phyloP scores from a whole-genome alignment of 35 echinoderm and acorn worm genomes.

The Ptychodera flava region DNA sequence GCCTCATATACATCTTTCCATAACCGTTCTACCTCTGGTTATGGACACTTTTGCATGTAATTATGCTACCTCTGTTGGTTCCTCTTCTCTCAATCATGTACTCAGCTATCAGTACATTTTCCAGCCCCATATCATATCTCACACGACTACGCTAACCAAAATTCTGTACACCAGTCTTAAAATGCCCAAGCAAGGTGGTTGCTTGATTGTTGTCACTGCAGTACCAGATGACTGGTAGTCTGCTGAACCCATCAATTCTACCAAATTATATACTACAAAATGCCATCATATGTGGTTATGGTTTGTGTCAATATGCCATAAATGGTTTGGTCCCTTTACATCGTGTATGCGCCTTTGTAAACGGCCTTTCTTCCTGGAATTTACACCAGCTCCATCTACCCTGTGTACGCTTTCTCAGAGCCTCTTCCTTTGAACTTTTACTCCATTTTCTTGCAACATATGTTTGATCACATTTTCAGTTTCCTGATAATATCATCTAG shows the following conservation, averaged over 20 bases:
- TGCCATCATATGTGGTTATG: slow-evolving; percentile 45
- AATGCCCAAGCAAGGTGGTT: slow-evolving; percentile 29
- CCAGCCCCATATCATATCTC: slow-evolving; percentile 28
- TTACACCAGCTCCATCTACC: not conserved
- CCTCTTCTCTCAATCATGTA: slow-evolving; percentile 45
- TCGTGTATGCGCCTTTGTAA: not conserved
- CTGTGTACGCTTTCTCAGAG: not conserved
- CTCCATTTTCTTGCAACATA: not conserved
- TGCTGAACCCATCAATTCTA: slow-evolving; percentile 57
- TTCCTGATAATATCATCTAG: not conserved
- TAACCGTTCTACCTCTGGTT: slow-evolving; percentile 61
- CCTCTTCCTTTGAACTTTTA: not conserved
- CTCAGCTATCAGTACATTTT: slow-evolving; percentile 27
- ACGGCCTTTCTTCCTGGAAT: not conserved
- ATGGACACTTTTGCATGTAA: slow-evolving; percentile 46
- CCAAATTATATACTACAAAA: slow-evolving; percentile 50
- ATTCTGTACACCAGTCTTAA: slow-evolving; percentile 7
- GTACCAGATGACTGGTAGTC: slow-evolving; percentile 9
- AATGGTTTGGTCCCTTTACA: not conserved
- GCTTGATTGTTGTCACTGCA: slow-evolving; percentile 35
- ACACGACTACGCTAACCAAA: slow-evolving; percentile 27
- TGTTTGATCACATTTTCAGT: not conserved
- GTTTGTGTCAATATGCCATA: no score
- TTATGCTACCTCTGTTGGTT: slow-evolving; percentile 29
- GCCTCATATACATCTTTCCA: slow-evolving; percentile 59